Conservation (phyloP, 2,888 invertebrate species). For the Eristalis tenax region DNA sequence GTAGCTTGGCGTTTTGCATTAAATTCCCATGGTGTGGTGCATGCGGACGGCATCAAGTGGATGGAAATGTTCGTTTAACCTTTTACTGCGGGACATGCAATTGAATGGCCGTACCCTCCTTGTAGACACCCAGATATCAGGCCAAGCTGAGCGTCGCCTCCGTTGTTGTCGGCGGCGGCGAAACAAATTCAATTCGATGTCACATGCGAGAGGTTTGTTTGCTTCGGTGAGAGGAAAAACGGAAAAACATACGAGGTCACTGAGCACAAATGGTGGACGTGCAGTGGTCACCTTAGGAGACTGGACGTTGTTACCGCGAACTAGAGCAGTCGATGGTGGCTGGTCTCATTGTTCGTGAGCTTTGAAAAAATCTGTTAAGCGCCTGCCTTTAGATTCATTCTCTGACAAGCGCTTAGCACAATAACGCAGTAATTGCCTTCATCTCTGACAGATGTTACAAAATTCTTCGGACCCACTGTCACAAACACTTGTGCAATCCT, state of each 20-base stretch:
- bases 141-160: not conserved
- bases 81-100: constrained; percentile 67
- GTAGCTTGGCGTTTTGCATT: constrained; percentile 33
- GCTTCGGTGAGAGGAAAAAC: not conserved
- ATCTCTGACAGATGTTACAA: not conserved
- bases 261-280: constrained; percentile 11
- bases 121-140: constrained; percentile 52
- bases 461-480: too few species aligned
- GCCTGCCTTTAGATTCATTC: too few species aligned
- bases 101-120: constrained; percentile 66
- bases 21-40: constrained; percentile 54
- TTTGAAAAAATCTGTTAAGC: too few species aligned
- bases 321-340: not conserved
- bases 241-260: constrained; percentile 20
- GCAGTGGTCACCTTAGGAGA: constrained; percentile 22
- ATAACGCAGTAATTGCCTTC: not conserved
- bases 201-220: constrained; percentile 50
- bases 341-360: too few species aligned
- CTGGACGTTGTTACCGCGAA: constrained; percentile 1
- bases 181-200: constrained; percentile 67
- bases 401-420: too few species aligned
- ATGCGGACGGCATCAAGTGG: constrained; percentile 54
- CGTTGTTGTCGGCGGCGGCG: constrained; percentile 1
- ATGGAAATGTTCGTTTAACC: constrained; percentile 64
- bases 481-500: too few species aligned